phyloP scores from a whole-genome alignment of 2,797 vertebrate species.

The Platyrinchus mystaceus region DNA sequence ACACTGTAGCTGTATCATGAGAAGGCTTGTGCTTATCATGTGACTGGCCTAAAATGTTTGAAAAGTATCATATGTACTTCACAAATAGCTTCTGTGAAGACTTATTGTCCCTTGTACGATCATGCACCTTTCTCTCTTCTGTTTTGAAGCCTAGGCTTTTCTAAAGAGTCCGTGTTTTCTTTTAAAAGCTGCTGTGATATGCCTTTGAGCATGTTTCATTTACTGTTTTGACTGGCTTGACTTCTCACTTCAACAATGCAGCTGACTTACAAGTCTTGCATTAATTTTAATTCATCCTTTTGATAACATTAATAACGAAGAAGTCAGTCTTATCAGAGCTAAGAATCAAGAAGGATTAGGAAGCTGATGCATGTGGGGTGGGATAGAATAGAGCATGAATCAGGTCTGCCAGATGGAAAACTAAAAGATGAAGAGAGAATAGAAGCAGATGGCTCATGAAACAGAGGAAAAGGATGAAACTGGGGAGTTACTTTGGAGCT shows the following conservation, averaged over 20 bases:
- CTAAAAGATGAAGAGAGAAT: background rate
- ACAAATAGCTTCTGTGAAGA: background rate
- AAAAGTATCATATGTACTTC: background rate
- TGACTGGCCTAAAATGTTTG: background rate
- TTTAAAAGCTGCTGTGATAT: conserved; percentile 21
- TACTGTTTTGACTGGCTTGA: conserved; percentile 49
- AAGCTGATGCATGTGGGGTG: background rate
- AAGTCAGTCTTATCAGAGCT: conserved; percentile 9
- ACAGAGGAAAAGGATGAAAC: background rate
- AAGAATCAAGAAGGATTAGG: conserved; percentile 32
- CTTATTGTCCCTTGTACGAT: background rate
- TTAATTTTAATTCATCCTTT: conserved; percentile 47
- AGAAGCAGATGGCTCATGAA: background rate
- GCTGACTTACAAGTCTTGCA: conserved; percentile 38
- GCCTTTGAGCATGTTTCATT: conserved; percentile 47
- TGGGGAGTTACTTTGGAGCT: background rate
- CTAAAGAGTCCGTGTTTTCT: conserved; percentile 22
- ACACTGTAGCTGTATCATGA: background rate
- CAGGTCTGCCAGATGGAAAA: background rate
- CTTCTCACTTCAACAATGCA: conserved; percentile 24
- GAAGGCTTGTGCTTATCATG: background rate
- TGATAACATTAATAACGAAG: conserved; percentile 31
- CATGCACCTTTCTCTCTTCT: background rate
- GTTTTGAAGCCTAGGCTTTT: background rate
- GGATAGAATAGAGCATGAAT: background rate